These are phyloP conservation scores for Drosophila busckii DNA, from an alignment of 1,140 invertebrate species.

Conservation along the genomic window DNA sequence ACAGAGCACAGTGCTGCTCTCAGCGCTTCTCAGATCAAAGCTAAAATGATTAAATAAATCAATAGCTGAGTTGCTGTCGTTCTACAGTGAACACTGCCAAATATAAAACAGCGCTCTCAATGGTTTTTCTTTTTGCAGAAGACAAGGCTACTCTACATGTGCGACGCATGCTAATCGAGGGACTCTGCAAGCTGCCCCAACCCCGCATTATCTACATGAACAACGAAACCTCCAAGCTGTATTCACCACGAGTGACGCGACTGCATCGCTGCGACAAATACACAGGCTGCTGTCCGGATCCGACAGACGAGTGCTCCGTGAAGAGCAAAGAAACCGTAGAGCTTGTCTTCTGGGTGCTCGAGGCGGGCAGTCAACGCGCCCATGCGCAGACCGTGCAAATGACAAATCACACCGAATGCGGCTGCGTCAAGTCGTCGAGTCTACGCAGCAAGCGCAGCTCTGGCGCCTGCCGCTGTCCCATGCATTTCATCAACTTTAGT, in stretches of 20 bases:
- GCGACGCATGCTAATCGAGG: constrained; percentile 6
- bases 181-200: constrained; percentile 32
- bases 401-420: constrained; percentile 66
- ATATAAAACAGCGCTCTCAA: too few relatives aligned
- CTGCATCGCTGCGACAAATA: constrained; percentile 86
- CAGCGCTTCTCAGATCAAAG: too few relatives aligned
- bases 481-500: constrained; percentile 57
- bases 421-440: constrained; percentile 36
- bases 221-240: constrained; percentile 81
- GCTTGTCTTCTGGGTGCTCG: constrained; percentile 34
- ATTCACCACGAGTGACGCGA: constrained; percentile 86
- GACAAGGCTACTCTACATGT: constrained; percentile 4
- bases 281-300: constrained; percentile 85
- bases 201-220: constrained; percentile 41
- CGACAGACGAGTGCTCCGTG: constrained; percentile 81
- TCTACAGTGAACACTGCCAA: too few relatives aligned
- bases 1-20: too few relatives aligned
- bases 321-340: constrained; percentile 47
- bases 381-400: constrained; percentile 16
- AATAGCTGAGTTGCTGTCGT: too few relatives aligned
- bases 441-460: constrained; percentile 53
- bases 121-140: constrained; percentile 1
- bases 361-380: background rate
- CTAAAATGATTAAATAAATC: too few relatives aligned
- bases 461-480: constrained; percentile 55